These are phyloP conservation scores for Psammodynastes pulverulentus DNA, from an alignment of 2,113 vertebrate species.

Conservation along the genomic window DNA sequence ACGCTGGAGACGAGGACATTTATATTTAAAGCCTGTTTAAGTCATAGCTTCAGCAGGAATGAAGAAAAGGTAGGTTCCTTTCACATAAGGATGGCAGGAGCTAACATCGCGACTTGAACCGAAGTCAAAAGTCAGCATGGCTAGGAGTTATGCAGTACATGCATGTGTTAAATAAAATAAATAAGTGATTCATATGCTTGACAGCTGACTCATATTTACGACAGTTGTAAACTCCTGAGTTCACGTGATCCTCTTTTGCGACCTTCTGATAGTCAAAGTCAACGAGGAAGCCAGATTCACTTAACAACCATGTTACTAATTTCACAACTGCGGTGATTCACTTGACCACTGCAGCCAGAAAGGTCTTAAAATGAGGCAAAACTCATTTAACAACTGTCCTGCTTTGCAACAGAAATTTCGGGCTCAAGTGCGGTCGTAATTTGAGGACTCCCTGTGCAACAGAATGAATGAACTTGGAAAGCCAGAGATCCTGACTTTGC, in stretches of 20 bases:
- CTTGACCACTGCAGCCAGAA: not conserved
- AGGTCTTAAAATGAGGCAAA: not conserved
- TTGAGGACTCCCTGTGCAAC: not conserved
- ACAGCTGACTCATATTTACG: not conserved
- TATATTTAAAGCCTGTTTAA: not conserved
- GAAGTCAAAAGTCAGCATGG: not conserved
- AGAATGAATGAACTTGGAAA: not conserved
- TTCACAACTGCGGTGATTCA: not conserved
- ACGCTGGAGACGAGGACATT: no score
- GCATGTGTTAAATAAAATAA: no score
- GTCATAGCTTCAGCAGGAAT: not conserved
- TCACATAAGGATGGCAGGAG: not conserved
- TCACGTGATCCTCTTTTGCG: not conserved
- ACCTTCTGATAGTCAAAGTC: not conserved
- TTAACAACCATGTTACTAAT: no score
- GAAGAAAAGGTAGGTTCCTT: not conserved
- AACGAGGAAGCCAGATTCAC: not conserved
- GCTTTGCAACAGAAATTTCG: not conserved
- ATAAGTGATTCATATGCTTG: not conserved
- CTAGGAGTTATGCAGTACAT: not conserved
- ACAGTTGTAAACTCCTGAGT: not conserved
- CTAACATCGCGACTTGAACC: not conserved
- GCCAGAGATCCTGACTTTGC: not conserved
- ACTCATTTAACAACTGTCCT: not conserved
- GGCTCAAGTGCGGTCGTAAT: not conserved